Conservation (phyloP, 2,888 invertebrate genomes). For the Dynastes grantii region DNA sequence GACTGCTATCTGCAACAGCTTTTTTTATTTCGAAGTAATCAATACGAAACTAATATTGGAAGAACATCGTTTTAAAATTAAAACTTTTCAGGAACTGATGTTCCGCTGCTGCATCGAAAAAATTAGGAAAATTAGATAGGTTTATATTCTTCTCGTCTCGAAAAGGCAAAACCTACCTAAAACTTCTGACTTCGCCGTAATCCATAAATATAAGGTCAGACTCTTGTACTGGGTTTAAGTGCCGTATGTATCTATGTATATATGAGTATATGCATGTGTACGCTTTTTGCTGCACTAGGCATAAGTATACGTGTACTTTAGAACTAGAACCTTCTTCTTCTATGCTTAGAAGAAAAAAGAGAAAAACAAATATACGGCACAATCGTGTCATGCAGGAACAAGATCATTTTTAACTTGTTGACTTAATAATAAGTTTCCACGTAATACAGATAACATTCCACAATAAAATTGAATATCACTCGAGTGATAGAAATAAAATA, state of each 20-base stretch:
- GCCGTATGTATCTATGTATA: constrained; percentile 4
- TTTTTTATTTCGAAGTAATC: too few relatives aligned
- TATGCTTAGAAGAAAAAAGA: constrained; percentile 6
- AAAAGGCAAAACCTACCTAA: constrained; percentile 36
- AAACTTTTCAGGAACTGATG: constrained; percentile 14
- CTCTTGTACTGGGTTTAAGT: constrained; percentile 5
- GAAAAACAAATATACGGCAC: constrained; percentile 19
- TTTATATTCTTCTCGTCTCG: neutral
- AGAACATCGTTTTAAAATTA: neutral
- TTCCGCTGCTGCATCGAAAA: constrained; percentile 6
- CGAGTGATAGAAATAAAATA: too few relatives aligned
- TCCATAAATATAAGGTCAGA: constrained; percentile 46
- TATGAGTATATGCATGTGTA: constrained; percentile 1
- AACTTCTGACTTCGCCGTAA: constrained; percentile 45
- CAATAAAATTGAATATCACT: constrained; percentile 7
- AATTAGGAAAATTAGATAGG: constrained; percentile 10
- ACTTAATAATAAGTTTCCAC: constrained; percentile 49
- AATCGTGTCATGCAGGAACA: constrained; percentile 20
- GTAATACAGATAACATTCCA: constrained; percentile 18
- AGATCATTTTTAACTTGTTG: constrained; percentile 45
- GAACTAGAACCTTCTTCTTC: neutral
- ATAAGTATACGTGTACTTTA: constrained; percentile 5
- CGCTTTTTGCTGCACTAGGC: neutral
- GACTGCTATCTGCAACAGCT: too few relatives aligned
- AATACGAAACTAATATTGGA: too few relatives aligned